These are phyloP conservation scores for Sturmia bella DNA, from an alignment of 2,888 invertebrate species.

Conservation along the genomic window DNA sequence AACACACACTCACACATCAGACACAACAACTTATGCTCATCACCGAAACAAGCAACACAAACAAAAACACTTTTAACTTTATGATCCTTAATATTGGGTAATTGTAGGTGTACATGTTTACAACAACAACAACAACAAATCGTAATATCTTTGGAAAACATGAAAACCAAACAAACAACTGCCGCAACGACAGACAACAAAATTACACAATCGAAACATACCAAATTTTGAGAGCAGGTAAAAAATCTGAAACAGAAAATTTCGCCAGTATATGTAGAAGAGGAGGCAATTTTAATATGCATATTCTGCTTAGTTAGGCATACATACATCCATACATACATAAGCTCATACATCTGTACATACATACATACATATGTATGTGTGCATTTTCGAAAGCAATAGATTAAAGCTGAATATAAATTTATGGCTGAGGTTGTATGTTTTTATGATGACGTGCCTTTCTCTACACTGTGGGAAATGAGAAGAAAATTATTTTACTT, in stretches of 20 bases:
- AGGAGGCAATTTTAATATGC: constrained; percentile 25
- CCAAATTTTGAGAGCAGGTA: constrained; percentile 8
- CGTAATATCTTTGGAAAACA: constrained; percentile 11
- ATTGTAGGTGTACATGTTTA: constrained; percentile 61
- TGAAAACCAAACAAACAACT: constrained; percentile 29
- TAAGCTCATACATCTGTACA: background rate
- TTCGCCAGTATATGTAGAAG: constrained; percentile 13
- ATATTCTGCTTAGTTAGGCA: constrained; percentile 36
- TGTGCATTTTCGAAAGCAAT: constrained; percentile 8
- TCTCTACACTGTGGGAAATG: constrained; percentile 3
- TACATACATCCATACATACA: constrained; percentile 18
- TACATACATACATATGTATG: too few species aligned
- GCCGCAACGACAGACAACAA: constrained; percentile 3
- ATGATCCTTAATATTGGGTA: constrained; percentile 66
- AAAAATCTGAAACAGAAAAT: constrained; percentile 14
- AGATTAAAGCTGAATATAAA: constrained; percentile 43
- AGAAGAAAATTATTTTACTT: background rate
- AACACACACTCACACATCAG: constrained; percentile 1
- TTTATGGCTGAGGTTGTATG: constrained; percentile 31
- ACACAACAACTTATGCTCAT: background rate
- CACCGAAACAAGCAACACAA: background rate
- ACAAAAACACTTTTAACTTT: constrained; percentile 56
- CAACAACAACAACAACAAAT: constrained; percentile 8
- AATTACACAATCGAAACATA: constrained; percentile 12
- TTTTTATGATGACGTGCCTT: background rate